These are phyloP conservation scores for Epinotia bilunana DNA, from an alignment of 2,888 invertebrate genomes.

Conservation along the genomic window DNA sequence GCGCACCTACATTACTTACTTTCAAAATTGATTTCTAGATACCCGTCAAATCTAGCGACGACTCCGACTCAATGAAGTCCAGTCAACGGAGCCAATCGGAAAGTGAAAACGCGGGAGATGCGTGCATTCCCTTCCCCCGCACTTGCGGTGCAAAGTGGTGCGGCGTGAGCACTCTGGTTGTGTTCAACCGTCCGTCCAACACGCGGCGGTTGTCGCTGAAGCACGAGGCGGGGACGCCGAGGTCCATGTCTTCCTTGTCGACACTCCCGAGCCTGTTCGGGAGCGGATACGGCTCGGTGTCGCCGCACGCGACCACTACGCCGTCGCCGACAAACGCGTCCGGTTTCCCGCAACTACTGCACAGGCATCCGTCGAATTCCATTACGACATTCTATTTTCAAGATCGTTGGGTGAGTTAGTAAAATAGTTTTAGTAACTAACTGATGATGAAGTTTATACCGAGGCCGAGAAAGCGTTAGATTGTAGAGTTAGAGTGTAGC, in stretches of 20 bases:
- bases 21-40: conserved; percentile 64
- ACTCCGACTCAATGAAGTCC: conserved; percentile 78
- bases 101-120: conserved; percentile 85
- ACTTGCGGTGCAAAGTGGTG: conserved; percentile 98
- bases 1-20: not conserved
- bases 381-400: conserved; percentile 93
- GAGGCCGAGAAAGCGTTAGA: no score
- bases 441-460: not conserved
- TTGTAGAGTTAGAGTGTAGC: no score
- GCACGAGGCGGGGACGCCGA: conserved; percentile 90
- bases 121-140: conserved; percentile 96
- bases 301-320: conserved; percentile 80
- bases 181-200: conserved; percentile 91
- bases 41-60: conserved; percentile 83
- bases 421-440: not conserved
- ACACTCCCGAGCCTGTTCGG: conserved; percentile 70
- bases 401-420: conserved; percentile 86
- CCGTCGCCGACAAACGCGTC: conserved; percentile 80
- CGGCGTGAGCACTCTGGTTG: conserved; percentile 93
- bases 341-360: conserved; percentile 78
- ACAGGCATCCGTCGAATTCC: conserved; percentile 84
- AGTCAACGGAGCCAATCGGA: conserved; percentile 80
- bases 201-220: conserved; percentile 87
- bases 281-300: conserved; percentile 71
- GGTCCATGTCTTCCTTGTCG: conserved; percentile 79